A percentile compares a stretch with the other conserved stretches of the same genome.
phyloP scores from a whole-genome alignment of 2,797 vertebrate genomes.

The Apogon talboti region DNA sequence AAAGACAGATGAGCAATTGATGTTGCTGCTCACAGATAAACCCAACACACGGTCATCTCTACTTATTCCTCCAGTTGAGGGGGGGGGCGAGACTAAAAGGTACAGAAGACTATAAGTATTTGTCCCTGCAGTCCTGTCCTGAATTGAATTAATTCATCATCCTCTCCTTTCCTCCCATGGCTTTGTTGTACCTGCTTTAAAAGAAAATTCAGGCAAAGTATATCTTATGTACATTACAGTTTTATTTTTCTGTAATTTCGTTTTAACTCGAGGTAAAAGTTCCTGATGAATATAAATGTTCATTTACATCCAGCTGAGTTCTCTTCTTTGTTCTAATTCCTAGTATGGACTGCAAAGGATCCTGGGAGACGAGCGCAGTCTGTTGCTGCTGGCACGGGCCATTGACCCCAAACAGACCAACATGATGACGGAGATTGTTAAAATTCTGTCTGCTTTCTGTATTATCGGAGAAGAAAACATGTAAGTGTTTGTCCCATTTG shows the following conservation, averaged over 20 bases:
- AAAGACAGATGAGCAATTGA: slow-evolving; percentile 76
- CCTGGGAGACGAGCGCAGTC: slow-evolving; percentile 92
- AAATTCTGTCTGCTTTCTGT: slow-evolving; percentile 96
- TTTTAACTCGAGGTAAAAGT: slow-evolving; percentile 57
- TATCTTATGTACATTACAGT: slow-evolving; percentile 56
- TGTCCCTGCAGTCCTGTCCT: slow-evolving; percentile 79
- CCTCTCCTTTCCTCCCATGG: slow-evolving; percentile 67
- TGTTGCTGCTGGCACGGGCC: slow-evolving; percentile 91
- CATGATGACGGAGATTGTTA: slow-evolving; percentile 99
- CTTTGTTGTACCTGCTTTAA: slow-evolving; percentile 76
- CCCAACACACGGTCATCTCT: slow-evolving; percentile 66
- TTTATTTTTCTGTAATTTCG: slow-evolving; percentile 49
- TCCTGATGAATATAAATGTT: slow-evolving; percentile 69
- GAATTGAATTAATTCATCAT: slow-evolving; percentile 82
- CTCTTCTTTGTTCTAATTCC: slow-evolving; percentile 21
- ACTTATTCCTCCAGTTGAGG: slow-evolving; percentile 42
- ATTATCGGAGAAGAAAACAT: slow-evolving; percentile 96
- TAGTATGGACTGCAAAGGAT: slow-evolving; percentile 96
- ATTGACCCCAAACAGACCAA: slow-evolving; percentile 95
- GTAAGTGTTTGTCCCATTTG: slow-evolving; percentile 82
- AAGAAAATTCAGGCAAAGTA: slow-evolving; percentile 77
- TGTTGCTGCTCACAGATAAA: slow-evolving; percentile 70
- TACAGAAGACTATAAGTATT: slow-evolving; percentile 72
- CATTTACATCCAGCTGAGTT: slow-evolving; percentile 61
- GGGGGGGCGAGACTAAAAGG: slow-evolving; percentile 62